A percentile compares a stretch with the other conserved stretches of the same genome.
Conservation (phyloP, 1,140 invertebrate genomes). For the Myzus persicae region DNA sequence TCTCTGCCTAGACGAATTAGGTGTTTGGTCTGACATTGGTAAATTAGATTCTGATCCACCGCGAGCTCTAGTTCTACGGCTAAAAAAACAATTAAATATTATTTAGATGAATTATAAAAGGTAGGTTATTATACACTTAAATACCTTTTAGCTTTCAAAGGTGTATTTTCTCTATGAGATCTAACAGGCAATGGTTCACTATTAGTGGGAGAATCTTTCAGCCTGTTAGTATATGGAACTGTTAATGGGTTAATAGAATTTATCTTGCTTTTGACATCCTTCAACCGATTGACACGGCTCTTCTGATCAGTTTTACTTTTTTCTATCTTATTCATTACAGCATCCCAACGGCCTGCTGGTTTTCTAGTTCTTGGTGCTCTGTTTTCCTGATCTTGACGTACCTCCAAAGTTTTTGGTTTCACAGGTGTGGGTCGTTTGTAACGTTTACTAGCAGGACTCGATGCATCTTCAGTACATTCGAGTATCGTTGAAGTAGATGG, state of each 20-base stretch:
- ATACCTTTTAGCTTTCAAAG: conserved; percentile 47
- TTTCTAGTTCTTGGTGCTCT: conserved; percentile 62
- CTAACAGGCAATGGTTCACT: conserved; percentile 41
- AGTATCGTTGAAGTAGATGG: neutral
- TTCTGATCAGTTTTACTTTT: conserved; percentile 76
- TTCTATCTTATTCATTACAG: conserved; percentile 81
- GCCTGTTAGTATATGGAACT: neutral
- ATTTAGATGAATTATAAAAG: neutral
- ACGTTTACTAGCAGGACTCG: conserved; percentile 60
- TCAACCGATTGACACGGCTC: conserved; percentile 71
- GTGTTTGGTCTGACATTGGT: neutral
- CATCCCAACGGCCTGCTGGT: conserved; percentile 70
- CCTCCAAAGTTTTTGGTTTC: conserved; percentile 80
- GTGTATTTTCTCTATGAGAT: conserved; percentile 37
- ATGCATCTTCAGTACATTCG: conserved; percentile 40
- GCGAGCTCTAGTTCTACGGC: conserved; percentile 32
- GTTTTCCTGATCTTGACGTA: conserved; percentile 66
- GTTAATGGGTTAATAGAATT: conserved; percentile 61
- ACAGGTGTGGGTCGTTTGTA: conserved; percentile 67
- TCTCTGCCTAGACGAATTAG: neutral
- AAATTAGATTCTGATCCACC: conserved; percentile 55
- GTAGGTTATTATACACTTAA: neutral
- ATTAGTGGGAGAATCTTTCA: conserved; percentile 49
- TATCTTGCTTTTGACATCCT: conserved; percentile 84
- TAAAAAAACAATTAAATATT: neutral